Evolutionary conservation across 2,113 vertebrate genomes (phyloP).

Genomic region (Pica pica): DNA sequence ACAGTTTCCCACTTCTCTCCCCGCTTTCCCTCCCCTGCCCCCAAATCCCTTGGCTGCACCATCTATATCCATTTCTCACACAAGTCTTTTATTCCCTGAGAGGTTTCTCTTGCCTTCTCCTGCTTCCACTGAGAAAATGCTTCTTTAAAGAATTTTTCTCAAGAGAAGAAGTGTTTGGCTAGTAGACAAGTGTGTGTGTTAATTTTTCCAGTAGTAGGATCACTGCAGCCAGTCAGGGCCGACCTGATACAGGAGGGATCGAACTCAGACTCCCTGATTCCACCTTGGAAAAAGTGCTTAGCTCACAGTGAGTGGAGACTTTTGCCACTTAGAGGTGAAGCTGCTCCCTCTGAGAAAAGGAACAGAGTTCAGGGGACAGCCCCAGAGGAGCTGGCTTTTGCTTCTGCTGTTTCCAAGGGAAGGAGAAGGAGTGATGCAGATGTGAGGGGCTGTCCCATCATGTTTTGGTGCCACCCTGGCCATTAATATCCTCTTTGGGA

Average conservation of each 20-base stretch:
- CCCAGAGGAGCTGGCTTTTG: not conserved
- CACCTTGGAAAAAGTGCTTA: not conserved
- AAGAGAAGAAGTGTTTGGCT: not conserved
- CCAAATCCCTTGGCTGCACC: not conserved
- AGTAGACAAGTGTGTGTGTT: not conserved
- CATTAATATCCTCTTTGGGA: not conserved
- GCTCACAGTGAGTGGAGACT: rapidly evolving
- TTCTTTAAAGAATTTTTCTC: not conserved
- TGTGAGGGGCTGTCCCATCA: not conserved
- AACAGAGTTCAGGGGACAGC: not conserved
- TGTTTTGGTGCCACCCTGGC: not conserved
- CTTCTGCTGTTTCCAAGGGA: not conserved
- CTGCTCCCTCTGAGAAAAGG: not conserved
- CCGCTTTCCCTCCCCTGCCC: not conserved
- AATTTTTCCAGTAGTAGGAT: not conserved
- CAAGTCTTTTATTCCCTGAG: not conserved
- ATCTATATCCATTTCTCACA: not conserved
- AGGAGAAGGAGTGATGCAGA: not conserved
- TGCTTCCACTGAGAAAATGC: not conserved
- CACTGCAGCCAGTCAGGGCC: not conserved
- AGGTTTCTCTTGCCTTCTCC: not conserved
- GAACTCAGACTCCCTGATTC: not conserved
- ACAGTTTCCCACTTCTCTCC: not conserved
- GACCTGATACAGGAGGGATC: not conserved
- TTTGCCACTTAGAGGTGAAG: not conserved